Conservation (phyloP, 2,888 invertebrate genomes). For the Troilus luridus region DNA sequence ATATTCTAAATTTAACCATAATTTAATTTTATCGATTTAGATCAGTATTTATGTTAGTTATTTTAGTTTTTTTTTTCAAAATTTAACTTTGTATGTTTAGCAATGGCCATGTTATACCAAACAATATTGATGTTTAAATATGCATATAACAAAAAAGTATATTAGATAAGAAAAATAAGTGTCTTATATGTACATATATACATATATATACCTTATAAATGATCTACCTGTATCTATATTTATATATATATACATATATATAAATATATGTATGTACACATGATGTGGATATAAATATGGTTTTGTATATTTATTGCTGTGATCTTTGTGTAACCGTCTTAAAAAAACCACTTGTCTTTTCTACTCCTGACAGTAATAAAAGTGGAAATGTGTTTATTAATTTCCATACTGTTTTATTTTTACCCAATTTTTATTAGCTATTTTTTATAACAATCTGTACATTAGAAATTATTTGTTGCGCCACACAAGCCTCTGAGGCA, state of each 20-base stretch:
- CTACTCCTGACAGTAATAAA: constrained; percentile 62
- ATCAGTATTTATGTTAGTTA: not conserved
- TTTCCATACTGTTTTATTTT: not conserved
- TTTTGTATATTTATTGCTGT: constrained; percentile 63
- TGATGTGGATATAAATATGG: constrained; percentile 60
- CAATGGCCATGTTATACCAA: not conserved
- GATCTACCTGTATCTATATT: not conserved
- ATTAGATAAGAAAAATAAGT: constrained; percentile 52
- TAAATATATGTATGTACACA: constrained; percentile 53
- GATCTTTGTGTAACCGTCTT: constrained; percentile 63
- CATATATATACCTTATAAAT: constrained; percentile 56
- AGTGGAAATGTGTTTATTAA: constrained; percentile 58
- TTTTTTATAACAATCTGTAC: not conserved
- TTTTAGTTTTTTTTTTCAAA: not conserved
- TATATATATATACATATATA: not conserved
- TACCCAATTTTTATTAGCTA: not conserved
- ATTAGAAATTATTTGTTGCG: not conserved
- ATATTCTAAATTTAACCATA: not conserved
- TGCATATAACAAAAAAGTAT: constrained; percentile 5
- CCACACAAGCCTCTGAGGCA: too few relatives aligned
- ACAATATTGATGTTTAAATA: constrained; percentile 40
- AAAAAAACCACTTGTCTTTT: constrained; percentile 61
- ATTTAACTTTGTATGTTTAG: constrained; percentile 45
- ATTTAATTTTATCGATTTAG: not conserved
- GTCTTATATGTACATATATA: constrained; percentile 58